Evolutionary conservation across 2,113 vertebrate species (phyloP), one percentile per base, ranked within the genome.

Genomic region (Ammodytes marinus): DNA sequence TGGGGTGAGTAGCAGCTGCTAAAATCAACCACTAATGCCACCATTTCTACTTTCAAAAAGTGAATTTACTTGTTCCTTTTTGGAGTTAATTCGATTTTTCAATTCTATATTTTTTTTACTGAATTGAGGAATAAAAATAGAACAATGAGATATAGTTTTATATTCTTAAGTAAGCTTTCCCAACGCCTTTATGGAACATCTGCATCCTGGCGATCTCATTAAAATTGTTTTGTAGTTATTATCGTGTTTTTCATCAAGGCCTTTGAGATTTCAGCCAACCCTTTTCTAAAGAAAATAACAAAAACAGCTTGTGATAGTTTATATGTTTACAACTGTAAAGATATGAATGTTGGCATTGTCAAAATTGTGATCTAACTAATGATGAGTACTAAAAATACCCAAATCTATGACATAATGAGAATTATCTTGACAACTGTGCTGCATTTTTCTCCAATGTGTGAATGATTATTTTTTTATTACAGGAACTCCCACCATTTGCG

Each of bases 401-500:
- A 39, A 14, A 27, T 40, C 43, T 50, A 17, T 39, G 47, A 70
- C 58, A 61, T 39, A 6, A 14, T 39, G 10, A 50, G n/a, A 60
- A n/a, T 49, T 19, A 61, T 45, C 37, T 43, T 64, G 43, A 50
- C 42, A 58, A n/a, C 1, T 53, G 14, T 54, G 0, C 2, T 39
- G 15, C 9, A 14, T 46, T 73, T 68, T 40, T 46, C 1, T 12
- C 15, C 15, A 19, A 1, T 73, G 37, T 50, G 46, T 63, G 54
- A 11, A 46, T 53, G 15, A 42, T 64, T 52, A 5, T 37, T 86
- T 37, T 86, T 42, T 70, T 74, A 1, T 85, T 84, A 2, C 91
- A 99, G 98, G 98, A 49, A 99, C 98, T n/a, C 98, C 98, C 3
- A 99, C 98, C 1, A 96, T 99, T 66, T 99, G 97, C 74, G 98